Evolutionary conservation across 2,113 vertebrate species (phyloP).

Genomic region (Acanthochromis polyacanthus): DNA sequence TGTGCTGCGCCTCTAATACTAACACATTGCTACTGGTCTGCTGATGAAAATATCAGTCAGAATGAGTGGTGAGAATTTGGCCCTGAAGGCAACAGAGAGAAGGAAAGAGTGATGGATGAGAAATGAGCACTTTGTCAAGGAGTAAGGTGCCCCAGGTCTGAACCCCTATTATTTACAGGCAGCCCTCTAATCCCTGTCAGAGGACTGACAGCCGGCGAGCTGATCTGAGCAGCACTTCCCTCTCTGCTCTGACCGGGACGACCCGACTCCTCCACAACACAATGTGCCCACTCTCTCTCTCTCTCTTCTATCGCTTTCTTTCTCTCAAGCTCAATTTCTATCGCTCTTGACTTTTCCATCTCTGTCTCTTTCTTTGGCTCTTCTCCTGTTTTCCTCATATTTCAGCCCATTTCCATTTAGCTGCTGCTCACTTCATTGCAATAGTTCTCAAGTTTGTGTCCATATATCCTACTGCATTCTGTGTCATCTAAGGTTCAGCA

Average conservation of each 20-base stretch:
- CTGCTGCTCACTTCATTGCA: conserved; percentile 1
- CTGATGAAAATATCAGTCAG: conserved; percentile 15
- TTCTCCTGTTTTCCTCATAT: not conserved
- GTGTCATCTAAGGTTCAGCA: too few species aligned
- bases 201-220: conserved; percentile 64
- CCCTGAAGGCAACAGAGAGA: conserved; percentile 9
- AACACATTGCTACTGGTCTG: conserved; percentile 11
- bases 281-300: conserved; percentile 33
- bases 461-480: too few species aligned
- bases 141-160: conserved; percentile 61
- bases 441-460: too few species aligned
- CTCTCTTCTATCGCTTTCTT: conserved; percentile 19
- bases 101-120: conserved; percentile 48
- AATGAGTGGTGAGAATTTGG: not conserved
- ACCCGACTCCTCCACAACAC: conserved; percentile 38
- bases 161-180: conserved; percentile 75
- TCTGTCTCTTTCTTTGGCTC: conserved; percentile 22
- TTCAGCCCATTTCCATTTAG: not conserved
- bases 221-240: conserved; percentile 70
- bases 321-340: conserved; percentile 11
- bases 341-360: not conserved
- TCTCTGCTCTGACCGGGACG: conserved; percentile 35
- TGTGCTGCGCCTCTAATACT: not conserved
- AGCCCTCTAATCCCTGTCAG: conserved; percentile 67
- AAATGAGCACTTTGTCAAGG: conserved; percentile 50